Conservation (phyloP, 2,888 invertebrate species). For the Perizoma affinitatum region DNA sequence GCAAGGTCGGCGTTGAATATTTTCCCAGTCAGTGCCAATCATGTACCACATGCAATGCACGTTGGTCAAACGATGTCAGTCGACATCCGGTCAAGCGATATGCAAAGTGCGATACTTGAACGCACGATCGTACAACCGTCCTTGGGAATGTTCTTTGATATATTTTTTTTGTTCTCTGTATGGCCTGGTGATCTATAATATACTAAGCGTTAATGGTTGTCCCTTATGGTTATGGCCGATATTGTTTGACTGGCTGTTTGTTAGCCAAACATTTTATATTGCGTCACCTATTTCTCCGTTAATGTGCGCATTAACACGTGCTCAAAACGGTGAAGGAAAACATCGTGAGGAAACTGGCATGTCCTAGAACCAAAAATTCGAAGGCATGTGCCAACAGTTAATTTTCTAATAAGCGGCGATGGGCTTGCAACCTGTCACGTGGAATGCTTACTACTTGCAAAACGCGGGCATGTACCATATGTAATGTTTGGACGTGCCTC, state of each 20-base stretch:
- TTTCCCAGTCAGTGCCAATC: conserved; percentile 37
- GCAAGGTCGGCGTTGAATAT: conserved; percentile 46
- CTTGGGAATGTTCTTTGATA: conserved; percentile 58
- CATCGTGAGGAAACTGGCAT: no score
- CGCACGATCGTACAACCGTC: conserved; percentile 59
- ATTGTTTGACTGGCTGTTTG: neutral
- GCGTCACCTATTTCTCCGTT: neutral
- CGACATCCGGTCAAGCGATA: conserved; percentile 71
- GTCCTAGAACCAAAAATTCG: no score
- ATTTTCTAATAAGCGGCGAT: no score
- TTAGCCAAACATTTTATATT: neutral
- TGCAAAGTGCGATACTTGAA: conserved; percentile 70
- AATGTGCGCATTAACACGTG: no score
- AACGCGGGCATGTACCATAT: no score
- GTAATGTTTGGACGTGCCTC: no score
- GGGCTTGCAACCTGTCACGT: no score
- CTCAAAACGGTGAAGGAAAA: no score
- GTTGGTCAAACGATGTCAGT: conserved; percentile 63
- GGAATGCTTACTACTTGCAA: no score
- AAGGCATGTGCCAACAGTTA: no score
- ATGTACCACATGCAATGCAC: conserved; percentile 57
- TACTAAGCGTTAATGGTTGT: conserved; percentile 6
- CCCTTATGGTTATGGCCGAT: conserved; percentile 1
- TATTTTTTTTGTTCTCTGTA: conserved; percentile 40
- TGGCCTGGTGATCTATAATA: conserved; percentile 37